Conservation (phyloP, 2,113 vertebrate species). For the Mystacornis crossleyi region DNA sequence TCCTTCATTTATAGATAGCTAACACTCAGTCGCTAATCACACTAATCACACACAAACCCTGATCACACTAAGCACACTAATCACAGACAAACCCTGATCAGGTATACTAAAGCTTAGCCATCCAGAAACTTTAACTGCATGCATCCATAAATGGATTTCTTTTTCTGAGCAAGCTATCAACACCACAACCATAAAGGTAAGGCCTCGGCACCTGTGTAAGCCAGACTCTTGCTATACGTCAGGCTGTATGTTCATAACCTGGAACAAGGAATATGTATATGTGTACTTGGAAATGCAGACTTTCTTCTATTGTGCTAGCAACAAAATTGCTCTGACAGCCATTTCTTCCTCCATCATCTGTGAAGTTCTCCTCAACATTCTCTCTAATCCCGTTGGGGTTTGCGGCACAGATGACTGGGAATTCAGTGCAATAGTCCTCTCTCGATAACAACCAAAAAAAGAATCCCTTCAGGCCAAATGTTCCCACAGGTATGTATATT, state of each 20-base stretch:
- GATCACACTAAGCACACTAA: not conserved
- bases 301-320: not conserved
- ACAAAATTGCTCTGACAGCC: not conserved
- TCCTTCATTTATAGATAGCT: not conserved
- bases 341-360: not conserved
- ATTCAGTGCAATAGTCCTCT: not conserved
- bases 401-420: not conserved
- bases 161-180: not conserved
- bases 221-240: not conserved
- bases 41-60: not conserved
- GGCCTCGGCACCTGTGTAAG: not conserved
- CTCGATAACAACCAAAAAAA: not conserved
- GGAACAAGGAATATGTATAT: not conserved
- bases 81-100: not conserved
- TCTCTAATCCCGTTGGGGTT: not conserved
- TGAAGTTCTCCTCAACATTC: not conserved
- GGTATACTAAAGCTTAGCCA: not conserved
- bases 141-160: not conserved
- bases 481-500: not conserved
- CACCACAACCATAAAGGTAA: not conserved
- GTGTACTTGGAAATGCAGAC: not conserved
- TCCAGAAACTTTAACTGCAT: not conserved
- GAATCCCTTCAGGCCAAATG: not conserved
- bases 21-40: not conserved
- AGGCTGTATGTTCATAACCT: not conserved